Conservation (phyloP, 2,797 vertebrate species). For the Pantherophis vulpinus region DNA sequence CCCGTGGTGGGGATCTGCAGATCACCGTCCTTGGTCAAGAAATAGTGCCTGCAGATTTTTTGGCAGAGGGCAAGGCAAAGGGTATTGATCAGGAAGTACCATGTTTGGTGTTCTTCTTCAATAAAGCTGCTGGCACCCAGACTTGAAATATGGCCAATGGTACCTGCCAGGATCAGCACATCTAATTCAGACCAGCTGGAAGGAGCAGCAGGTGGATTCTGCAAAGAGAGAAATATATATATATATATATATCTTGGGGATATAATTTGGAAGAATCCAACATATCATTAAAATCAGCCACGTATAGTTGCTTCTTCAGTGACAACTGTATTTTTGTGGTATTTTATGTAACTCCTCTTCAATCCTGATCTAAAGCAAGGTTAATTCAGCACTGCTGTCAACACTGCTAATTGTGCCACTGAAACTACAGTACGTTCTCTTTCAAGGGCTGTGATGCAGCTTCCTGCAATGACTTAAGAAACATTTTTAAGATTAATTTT, state of each 20-base stretch:
- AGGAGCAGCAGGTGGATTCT: slow-evolving; percentile 51
- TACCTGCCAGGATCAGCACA: slow-evolving; percentile 82
- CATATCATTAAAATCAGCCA: neutral
- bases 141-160: slow-evolving; percentile 84
- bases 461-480: slow-evolving; percentile 24
- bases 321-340: slow-evolving; percentile 21
- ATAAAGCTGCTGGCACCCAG: slow-evolving; percentile 92
- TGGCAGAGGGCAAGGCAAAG: slow-evolving; percentile 88
- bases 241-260: neutral
- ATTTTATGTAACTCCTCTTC: neutral
- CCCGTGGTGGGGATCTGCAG: slow-evolving; percentile 6
- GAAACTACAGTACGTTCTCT: neutral
- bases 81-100: slow-evolving; percentile 93
- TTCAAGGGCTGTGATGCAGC: neutral
- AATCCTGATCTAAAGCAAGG: neutral
- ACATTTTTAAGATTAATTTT: neutral
- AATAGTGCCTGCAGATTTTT: slow-evolving; percentile 84
- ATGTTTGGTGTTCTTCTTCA: slow-evolving; percentile 96
- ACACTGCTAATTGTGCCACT: neutral
- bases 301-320: neutral
- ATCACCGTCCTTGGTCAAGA: slow-evolving; percentile 62
- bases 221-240: slow-evolving; percentile 33
- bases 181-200: slow-evolving; percentile 85
- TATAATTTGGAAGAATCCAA: neutral
- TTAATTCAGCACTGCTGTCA: slow-evolving; percentile 17